These are phyloP conservation scores for Lasioglossum malachurum DNA, from an alignment of 2,888 invertebrate genomes.

Conservation along the genomic window DNA sequence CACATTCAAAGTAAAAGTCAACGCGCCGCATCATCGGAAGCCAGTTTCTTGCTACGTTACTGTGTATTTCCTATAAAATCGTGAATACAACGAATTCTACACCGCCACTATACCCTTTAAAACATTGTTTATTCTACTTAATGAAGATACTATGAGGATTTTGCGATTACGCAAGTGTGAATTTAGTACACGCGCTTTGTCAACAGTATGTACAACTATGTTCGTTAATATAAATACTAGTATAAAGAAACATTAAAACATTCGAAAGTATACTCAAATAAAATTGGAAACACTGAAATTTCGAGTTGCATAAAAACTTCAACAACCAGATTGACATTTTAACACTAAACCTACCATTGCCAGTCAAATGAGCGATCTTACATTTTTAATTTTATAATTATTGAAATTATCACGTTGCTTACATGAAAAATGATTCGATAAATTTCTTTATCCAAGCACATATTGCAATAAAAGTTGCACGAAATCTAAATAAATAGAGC, in stretches of 20 bases:
- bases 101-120: background rate
- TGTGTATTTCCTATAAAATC: constrained; percentile 4
- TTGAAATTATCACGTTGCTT: no score
- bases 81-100: background rate
- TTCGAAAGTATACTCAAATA: background rate
- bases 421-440: no score
- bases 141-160: constrained; percentile 67
- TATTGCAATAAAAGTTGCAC: no score
- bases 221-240: background rate
- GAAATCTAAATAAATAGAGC: no score
- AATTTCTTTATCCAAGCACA: no score
- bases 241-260: background rate
- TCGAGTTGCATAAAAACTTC: background rate
- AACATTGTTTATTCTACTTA: constrained; percentile 11
- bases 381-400: no score
- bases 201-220: constrained; percentile 23
- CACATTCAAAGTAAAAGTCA: constrained; percentile 24
- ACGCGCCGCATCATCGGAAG: background rate
- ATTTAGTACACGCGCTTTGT: constrained; percentile 54
- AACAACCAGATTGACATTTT: background rate
- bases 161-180: constrained; percentile 60
- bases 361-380: no score
- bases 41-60: background rate
- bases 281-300: background rate
- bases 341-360: background rate